Conservation (phyloP, 2,113 vertebrate species). For the Phrynosoma blainvillii region DNA sequence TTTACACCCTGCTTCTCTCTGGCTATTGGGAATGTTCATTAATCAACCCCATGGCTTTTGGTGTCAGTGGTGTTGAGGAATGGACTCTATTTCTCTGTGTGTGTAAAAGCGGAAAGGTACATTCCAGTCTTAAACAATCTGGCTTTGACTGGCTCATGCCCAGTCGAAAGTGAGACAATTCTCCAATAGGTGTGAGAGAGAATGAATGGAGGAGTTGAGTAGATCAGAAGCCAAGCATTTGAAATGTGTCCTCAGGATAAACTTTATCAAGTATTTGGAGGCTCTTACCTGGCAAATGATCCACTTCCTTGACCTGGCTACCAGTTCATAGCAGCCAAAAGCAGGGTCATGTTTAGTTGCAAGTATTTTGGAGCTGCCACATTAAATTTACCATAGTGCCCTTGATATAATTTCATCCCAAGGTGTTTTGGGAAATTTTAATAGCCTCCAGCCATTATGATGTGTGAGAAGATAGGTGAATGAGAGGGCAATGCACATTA, state of each 20-base stretch:
- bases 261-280: background rate
- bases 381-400: background rate
- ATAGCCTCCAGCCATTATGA: background rate
- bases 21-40: conserved; percentile 40
- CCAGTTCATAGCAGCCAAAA: background rate
- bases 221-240: background rate
- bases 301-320: background rate
- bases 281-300: background rate
- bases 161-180: background rate
- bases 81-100: background rate
- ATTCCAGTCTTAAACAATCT: conserved; percentile 38
- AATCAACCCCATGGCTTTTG: conserved; percentile 50
- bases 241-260: background rate
- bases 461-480: no score
- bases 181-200: background rate
- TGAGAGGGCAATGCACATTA: no score
- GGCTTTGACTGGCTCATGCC: background rate
- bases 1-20: conserved; percentile 58
- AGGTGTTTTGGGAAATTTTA: background rate
- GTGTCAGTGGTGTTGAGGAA: conserved; percentile 22
- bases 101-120: background rate
- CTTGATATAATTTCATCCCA: background rate
- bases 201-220: background rate
- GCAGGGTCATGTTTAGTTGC: background rate
- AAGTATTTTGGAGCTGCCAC: background rate